A percentile compares a stretch with the other conserved stretches of the same genome.
Conservation (phyloP, 2,888 invertebrate species). For the Linyphia triangularis region DNA sequence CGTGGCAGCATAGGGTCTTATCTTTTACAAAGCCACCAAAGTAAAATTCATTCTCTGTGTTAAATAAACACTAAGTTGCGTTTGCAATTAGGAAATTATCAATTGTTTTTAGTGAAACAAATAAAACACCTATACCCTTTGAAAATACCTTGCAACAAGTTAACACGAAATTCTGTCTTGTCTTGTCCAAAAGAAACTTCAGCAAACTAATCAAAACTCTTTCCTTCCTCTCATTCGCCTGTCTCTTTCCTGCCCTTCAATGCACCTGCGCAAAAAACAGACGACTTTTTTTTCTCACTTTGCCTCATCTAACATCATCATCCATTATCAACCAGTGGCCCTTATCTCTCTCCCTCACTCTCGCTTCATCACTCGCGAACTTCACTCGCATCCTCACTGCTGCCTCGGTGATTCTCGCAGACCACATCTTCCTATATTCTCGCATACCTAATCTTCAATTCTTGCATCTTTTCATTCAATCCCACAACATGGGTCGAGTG, state of each 20-base stretch:
- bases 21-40: no score
- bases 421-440: not conserved
- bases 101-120: no score
- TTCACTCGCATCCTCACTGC: not conserved
- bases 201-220: not conserved
- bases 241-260: not conserved
- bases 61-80: no score
- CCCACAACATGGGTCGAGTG: slow-evolving; percentile 68
- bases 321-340: slow-evolving; percentile 26
- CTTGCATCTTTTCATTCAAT: no score
- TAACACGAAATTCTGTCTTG: no score
- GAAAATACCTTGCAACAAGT: no score
- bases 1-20: no score
- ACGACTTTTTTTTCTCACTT: not conserved
- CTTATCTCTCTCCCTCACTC: not conserved
- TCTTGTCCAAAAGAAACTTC: not conserved
- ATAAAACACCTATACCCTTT: no score
- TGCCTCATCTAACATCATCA: not conserved
- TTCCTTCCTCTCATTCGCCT: slow-evolving; percentile 21
- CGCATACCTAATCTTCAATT: no score
- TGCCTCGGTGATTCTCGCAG: not conserved
- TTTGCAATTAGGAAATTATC: no score
- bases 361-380: slow-evolving; percentile 20
- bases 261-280: slow-evolving; percentile 47
- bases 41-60: no score